A percentile compares a stretch with the other conserved stretches of the same genome.
These are phyloP conservation scores for Oreochromis mossambicus DNA, from an alignment of 2,797 vertebrate species.

Conservation along the genomic window DNA sequence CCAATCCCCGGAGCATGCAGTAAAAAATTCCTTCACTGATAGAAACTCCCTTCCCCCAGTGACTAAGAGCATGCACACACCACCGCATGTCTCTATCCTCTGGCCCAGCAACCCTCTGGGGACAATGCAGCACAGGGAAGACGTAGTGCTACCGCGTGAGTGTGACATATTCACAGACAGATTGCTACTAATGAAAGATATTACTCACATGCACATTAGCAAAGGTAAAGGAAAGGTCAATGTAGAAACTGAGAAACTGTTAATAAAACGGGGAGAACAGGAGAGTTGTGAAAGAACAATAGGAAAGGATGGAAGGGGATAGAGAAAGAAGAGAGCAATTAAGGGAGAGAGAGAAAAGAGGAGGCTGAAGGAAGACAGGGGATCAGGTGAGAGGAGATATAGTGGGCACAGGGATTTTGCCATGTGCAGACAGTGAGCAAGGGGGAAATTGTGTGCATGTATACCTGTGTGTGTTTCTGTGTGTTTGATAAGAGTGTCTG, in stretches of 20 bases:
- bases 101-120: slow-evolving; percentile 50
- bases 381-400: slow-evolving; percentile 30
- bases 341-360: neutral
- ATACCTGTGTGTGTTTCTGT: neutral
- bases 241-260: slow-evolving; percentile 10
- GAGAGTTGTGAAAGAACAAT: neutral
- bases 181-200: slow-evolving; percentile 67
- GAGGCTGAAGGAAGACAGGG: neutral
- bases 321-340: neutral
- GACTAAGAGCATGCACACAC: slow-evolving; percentile 3
- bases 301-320: neutral
- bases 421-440: slow-evolving; percentile 14
- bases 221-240: slow-evolving; percentile 65
- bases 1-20: slow-evolving; percentile 52
- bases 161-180: slow-evolving; percentile 61
- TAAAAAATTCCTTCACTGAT: slow-evolving; percentile 63
- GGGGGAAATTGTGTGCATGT: neutral
- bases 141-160: slow-evolving; percentile 8
- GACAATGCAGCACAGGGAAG: slow-evolving; percentile 46
- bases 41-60: slow-evolving; percentile 62
- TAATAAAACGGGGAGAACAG: neutral
- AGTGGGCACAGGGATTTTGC: slow-evolving; percentile 36
- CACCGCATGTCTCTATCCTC: slow-evolving; percentile 53
- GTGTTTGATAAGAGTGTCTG: slow-evolving; percentile 32
- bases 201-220: slow-evolving; percentile 59